Base-by-base conservation (phyloP, 2,797 vertebrate genomes). In the Liasis olivaceus region DNA sequence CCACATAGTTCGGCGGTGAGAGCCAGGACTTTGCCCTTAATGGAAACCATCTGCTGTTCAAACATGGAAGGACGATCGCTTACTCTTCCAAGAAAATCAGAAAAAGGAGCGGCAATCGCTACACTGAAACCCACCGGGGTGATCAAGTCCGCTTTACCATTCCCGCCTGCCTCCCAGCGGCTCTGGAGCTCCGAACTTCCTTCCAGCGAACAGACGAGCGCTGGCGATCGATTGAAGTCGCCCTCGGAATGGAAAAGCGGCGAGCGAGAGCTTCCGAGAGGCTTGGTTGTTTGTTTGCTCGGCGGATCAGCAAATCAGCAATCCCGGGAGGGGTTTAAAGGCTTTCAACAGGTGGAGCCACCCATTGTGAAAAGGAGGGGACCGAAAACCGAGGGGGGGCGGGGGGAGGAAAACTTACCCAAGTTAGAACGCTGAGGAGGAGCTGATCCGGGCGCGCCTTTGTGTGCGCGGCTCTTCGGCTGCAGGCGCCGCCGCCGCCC, bases 311-410 rank as follows among this genome's bases (percentile, higher is more conserved):
- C 64, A 14, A 90, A 64, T 56, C 85, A 92, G 54, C 77, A 42
- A 15, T 42, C 91, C 84, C 26, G 62, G 31, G 90, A 17, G 88
- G 87, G 93, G 72, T 91, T 90, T 91, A 26, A 91, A 93, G 94
- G 94, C 95, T 95, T 96, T 93, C 96, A 96, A 97, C 95, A 96
- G 95, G 96, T 97, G 96, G 93, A 92, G 94, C 91, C 94, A 85
- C 92, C 93, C 91, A 90, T 20, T 63, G 88, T 66, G 56, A 1
- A 20, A 60, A 26, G 59, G 47, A 26, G 59, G 31, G 42, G 3
- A 54, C 22, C 22, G 36, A 85, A 4, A 12, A 56, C 9, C 15
- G 88, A 89, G 42, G 26, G 89, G 69, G 88, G 58, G 86, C 5
- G 22, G 28, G 2, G 5, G 8, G 1, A 2, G 24, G 13, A 8